Base-by-base conservation (phyloP, 2,113 vertebrate species). In the Anoplopoma fimbria region DNA sequence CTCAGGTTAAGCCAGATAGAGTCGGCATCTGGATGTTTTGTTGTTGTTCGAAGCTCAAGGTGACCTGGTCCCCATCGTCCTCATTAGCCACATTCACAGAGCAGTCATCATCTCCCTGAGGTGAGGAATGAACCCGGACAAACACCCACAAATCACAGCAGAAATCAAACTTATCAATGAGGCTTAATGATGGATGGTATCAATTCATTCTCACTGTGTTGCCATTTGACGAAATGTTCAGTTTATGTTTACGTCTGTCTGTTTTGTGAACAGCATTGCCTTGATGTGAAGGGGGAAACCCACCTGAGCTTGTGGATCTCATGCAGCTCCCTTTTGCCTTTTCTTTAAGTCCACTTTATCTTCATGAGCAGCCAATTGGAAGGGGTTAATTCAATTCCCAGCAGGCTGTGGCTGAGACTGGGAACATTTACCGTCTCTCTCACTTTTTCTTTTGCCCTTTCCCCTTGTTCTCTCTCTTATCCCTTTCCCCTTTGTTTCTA, bases 361-460 rank as follows among this genome's bases (percentile, higher is more conserved):
- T 92, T 93, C 77, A 91, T 92, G 84, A 95, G 79, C 47, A 88
- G 63, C 62, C 80, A 86, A 87, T 90, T 93, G 85, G 84, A 89
- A 89, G 87, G 89, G 83, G 90, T 92, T 93, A 88, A 94, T 89
- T 89, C 81, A 86, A 93, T 92, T 93, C 83, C 72, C 63, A 47
- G 90, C 88, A 87, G 86, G 62, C 90, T 79, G 77, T 42, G 79
- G 79, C 86, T 68, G 79, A 80, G 85, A 89, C 88, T 79, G 58
- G 68, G 60, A 74, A 89, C 86, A 83, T 88, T 89, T 81, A 88
- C 89, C 69, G 25, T 67, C 79, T 62, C 51, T 69, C 25, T 58
- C 77, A 57, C 23, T 70, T 15, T 25, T 45, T 69, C 55, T 60
- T 47, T 74, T 49, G 19, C 62, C 65, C 55, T 36, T 63, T 76